phyloP scores from a whole-genome alignment of 2,888 invertebrate genomes.

The Lasioglossum vierecki region DNA sequence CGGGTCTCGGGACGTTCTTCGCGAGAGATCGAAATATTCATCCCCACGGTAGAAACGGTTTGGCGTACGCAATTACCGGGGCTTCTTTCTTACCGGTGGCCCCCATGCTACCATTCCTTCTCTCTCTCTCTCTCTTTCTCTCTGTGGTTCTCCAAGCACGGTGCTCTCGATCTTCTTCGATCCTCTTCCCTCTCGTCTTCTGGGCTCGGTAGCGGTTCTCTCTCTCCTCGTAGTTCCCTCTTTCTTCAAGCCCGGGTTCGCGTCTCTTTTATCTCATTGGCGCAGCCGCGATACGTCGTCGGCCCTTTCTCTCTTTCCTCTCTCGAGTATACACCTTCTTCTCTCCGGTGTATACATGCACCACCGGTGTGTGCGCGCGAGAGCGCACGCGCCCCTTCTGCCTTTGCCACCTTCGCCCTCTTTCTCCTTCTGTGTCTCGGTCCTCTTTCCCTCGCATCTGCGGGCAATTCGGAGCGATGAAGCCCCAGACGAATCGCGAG shows the following conservation, averaged over 20 bases:
- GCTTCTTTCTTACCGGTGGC: slow-evolving; percentile 69
- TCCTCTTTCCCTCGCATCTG: slow-evolving; percentile 70
- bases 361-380: slow-evolving; percentile 24
- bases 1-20: slow-evolving; percentile 34
- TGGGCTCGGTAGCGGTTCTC: neutral
- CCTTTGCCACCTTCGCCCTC: slow-evolving; percentile 58
- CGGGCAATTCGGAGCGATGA: slow-evolving; percentile 74
- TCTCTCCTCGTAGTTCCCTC: neutral
- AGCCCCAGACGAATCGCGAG: slow-evolving; percentile 72
- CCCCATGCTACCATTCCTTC: slow-evolving; percentile 55
- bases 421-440: slow-evolving; percentile 49
- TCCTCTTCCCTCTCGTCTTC: neutral
- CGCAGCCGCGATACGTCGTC: slow-evolving; percentile 59
- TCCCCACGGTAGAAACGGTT: slow-evolving; percentile 74
- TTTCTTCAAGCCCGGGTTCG: slow-evolving; percentile 1
- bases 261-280: slow-evolving; percentile 58
- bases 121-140: neutral
- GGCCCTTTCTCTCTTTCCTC: slow-evolving; percentile 14
- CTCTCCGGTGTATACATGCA: slow-evolving; percentile 21
- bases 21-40: slow-evolving; percentile 73
- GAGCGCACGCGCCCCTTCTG: slow-evolving; percentile 38
- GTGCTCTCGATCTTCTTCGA: slow-evolving; percentile 13
- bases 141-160: neutral
- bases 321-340: neutral
- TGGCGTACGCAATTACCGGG: slow-evolving; percentile 71